phyloP scores from a whole-genome alignment of 1,140 invertebrate genomes.

The Lepeophtheirus salmonis region DNA sequence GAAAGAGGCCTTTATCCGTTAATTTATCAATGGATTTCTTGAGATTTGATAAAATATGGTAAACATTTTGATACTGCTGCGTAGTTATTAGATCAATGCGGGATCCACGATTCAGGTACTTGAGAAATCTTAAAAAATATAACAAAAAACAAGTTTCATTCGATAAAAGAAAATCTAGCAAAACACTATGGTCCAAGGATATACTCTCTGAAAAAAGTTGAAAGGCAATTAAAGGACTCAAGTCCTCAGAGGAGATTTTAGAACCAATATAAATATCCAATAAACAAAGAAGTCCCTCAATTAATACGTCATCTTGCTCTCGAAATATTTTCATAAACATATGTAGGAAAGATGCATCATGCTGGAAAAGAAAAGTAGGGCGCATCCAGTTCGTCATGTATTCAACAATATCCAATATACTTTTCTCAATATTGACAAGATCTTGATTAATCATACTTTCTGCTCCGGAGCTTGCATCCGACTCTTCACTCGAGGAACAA shows the following conservation, averaged over 20 bases:
- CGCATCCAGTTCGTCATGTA: neutral
- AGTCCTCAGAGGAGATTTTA: conserved; percentile 6
- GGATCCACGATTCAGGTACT: conserved; percentile 38
- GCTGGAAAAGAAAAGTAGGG: conserved; percentile 48
- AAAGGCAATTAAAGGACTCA: conserved; percentile 5
- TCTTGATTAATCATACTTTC: no score
- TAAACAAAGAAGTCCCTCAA: conserved; percentile 79
- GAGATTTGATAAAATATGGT: neutral
- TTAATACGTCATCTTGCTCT: conserved; percentile 72
- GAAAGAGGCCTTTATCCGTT: conserved; percentile 58
- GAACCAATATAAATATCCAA: conserved; percentile 64
- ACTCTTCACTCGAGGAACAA: conserved; percentile 5
- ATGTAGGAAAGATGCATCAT: conserved; percentile 62
- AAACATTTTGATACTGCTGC: neutral
- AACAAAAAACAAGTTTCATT: conserved; percentile 76
- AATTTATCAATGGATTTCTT: conserved; percentile 45
- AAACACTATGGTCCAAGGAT: conserved; percentile 27
- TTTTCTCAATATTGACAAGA: conserved; percentile 1
- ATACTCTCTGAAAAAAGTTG: conserved; percentile 5
- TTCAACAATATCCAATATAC: neutral
- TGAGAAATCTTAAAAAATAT: conserved; percentile 63
- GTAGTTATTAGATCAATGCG: neutral
- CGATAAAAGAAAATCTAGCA: conserved; percentile 67
- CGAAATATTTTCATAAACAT: conserved; percentile 68
- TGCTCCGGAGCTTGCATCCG: conserved; percentile 2